phyloP scores from a whole-genome alignment of 2,113 vertebrate species.

The Ammodytes dubius region DNA sequence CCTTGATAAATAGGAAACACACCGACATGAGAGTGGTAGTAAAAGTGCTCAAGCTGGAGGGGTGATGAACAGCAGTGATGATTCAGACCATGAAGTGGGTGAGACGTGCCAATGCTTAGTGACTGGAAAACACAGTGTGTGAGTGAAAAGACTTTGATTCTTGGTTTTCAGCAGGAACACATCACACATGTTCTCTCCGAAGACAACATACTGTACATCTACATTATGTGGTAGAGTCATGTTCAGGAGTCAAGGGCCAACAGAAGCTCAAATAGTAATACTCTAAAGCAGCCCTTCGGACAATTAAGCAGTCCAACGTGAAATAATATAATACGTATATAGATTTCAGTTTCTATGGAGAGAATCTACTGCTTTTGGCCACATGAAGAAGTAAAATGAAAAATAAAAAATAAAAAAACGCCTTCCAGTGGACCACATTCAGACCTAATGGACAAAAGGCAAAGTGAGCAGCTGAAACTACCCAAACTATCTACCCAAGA shows the following conservation, averaged over 20 bases:
- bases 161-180: conserved; percentile 30
- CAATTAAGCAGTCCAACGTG: not conserved
- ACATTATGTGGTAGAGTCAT: not conserved
- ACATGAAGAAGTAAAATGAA: conserved; percentile 14
- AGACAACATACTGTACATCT: conserved; percentile 7
- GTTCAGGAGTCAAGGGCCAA: not conserved
- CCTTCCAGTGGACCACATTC: conserved; percentile 2
- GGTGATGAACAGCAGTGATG: conserved; percentile 29
- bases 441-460: conserved; percentile 38
- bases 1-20: conserved; percentile 60
- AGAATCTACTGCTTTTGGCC: not conserved
- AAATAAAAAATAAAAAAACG: not conserved
- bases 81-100: conserved; percentile 56
- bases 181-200: not conserved
- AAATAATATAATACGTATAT: not conserved
- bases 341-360: not conserved
- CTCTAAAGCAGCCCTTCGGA: not conserved
- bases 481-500: conserved; percentile 44
- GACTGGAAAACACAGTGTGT: conserved; percentile 10
- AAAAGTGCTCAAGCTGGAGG: conserved; percentile 15
- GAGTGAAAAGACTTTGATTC: conserved; percentile 24
- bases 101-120: conserved; percentile 10
- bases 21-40: conserved; percentile 28
- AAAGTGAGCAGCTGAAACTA: conserved; percentile 50
- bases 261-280: not conserved